Evolutionary conservation across 35 echinoderm and acorn worm genomes (phyloP), one percentile per base, ranked within the genome.

Genomic region (Amphiura filiformis): DNA sequence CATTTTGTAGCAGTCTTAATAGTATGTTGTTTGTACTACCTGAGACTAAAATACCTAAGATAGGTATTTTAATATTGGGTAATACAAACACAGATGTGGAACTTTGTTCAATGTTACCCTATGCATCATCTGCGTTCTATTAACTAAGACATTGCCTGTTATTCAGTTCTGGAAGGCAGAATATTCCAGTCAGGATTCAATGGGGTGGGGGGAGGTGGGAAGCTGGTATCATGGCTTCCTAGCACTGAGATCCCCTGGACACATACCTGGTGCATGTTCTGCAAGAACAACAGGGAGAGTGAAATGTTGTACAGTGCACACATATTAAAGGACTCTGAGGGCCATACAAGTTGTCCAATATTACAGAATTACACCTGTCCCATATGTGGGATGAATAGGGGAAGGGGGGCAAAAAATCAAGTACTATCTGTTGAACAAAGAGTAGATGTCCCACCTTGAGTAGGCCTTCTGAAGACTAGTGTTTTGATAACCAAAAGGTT

Each of bases 331-430:
- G 87, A 91, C 15, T 37, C 26, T 12, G 89, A 92, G 1, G 84
- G 86, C 2, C 44, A 65, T 36, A 91, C 88, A 7, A 89, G 82
- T 0, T 98, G 96, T 79, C 96, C 96, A 0, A 98, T 98, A 22
- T 82, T 94, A 0, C 38, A 89, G 0, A 87, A 87, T 7, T 98
- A 98, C 83, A 98, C 96, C 11, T 98, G 96, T 32, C 96, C 96
- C 12, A 80, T 98, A 0, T 98, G 96, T 37, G 96, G 96, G 0
- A 81, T 84, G 0, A 98, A 90, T 31, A 89, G 93, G 93, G 0
- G 96, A 98, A n/a, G 13, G 17, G 0, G 92, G 92, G 0, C 96
- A 98, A 78, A 98, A 92, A 0, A 89, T 98, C 0, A 98, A 98
- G 37, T 98, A 98, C 70, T 98, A 93, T 38, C 96, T 93, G 0